Evolutionary conservation across 2,888 invertebrate species (phyloP).

Genomic region (Schizaphis graminum): DNA sequence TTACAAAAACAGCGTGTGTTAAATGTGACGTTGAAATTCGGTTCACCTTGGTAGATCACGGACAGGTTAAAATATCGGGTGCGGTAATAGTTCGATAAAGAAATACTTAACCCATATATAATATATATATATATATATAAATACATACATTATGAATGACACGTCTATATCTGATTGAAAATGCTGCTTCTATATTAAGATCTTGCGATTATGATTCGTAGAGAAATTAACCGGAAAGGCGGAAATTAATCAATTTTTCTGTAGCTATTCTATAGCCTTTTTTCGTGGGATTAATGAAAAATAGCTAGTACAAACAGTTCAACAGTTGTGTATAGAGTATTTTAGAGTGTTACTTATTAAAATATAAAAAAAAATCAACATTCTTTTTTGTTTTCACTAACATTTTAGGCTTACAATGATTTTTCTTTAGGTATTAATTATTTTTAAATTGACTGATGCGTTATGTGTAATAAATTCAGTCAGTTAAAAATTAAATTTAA

Average conservation of each 20-base stretch:
- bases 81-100: background rate
- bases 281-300: background rate
- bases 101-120: background rate
- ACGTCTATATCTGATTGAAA: background rate
- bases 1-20: background rate
- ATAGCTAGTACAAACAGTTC: background rate
- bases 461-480: too few relatives aligned
- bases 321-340: background rate
- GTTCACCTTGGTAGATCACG: background rate
- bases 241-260: background rate
- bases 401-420: too few relatives aligned
- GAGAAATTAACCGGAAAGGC: background rate
- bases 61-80: background rate
- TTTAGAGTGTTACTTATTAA: too few relatives aligned
- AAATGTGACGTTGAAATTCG: background rate
- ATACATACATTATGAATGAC: background rate
- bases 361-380: background rate
- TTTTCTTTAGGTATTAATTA: too few relatives aligned
- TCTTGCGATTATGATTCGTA: background rate
- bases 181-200: background rate
- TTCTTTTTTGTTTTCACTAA: background rate
- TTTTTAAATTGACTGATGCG: too few relatives aligned
- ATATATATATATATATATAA: too few relatives aligned
- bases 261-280: background rate
- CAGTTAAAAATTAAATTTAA: too few relatives aligned